Percentiles rank a stretch among this genome's conserved stretches.
phyloP scores from a whole-genome alignment of 2,797 vertebrate species.

The Protosalanx chinensis region DNA sequence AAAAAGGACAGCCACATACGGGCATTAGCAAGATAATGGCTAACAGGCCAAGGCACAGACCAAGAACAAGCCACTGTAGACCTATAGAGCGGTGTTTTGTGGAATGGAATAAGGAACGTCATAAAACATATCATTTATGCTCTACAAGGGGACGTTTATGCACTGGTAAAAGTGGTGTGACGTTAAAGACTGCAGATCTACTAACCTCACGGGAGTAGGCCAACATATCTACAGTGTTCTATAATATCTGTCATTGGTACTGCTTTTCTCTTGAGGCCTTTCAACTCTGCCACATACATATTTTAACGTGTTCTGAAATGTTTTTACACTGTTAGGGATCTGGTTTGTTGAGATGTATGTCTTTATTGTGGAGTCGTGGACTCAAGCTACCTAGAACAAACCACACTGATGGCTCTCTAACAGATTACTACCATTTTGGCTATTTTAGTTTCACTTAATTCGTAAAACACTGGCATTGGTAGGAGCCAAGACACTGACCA shows the following conservation, averaged over 20 bases:
- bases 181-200: too few relatives aligned
- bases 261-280: too few relatives aligned
- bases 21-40: conserved; percentile 40
- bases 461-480: conserved; percentile 34
- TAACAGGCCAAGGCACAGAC: conserved; percentile 40
- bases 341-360: conserved; percentile 8
- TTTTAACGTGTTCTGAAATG: neutral
- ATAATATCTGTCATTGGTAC: too few relatives aligned
- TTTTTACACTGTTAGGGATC: neutral
- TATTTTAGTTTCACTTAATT: conserved; percentile 47
- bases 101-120: conserved; percentile 22
- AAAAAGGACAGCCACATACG: conserved; percentile 43
- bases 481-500: conserved; percentile 16
- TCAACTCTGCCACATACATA: too few relatives aligned
- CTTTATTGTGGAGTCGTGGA: neutral
- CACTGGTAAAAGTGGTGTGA: neutral
- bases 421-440: conserved; percentile 37
- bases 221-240: too few relatives aligned
- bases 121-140: conserved; percentile 7
- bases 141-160: neutral
- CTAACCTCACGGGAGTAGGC: too few relatives aligned
- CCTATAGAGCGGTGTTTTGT: conserved; percentile 4
- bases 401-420: conserved; percentile 17
- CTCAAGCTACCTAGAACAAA: conserved; percentile 26
- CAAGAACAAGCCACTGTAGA: conserved; percentile 39